phyloP scores from a whole-genome alignment of 2,113 vertebrate genomes.

The Mandrillus leucophaeus region DNA sequence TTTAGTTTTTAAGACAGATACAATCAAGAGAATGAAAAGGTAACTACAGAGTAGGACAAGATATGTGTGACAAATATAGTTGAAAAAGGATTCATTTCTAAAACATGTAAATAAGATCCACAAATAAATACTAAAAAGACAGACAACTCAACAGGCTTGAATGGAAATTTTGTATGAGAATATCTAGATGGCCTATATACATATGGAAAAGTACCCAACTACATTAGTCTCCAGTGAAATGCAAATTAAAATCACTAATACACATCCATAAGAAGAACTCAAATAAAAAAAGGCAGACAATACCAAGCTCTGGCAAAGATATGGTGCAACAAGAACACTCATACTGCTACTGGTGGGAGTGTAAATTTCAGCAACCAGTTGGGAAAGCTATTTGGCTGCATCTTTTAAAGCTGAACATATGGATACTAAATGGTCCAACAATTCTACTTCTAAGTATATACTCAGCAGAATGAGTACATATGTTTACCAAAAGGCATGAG shows the following conservation, averaged over 20 bases:
- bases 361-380: not conserved
- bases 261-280: not conserved
- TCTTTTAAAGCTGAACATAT: constrained; percentile 38
- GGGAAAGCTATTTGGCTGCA: not conserved
- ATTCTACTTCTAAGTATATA: not conserved
- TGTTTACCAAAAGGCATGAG: not conserved
- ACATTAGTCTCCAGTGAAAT: not conserved
- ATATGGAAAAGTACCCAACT: not conserved
- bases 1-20: not conserved
- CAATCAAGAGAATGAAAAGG: not conserved
- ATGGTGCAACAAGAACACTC: not conserved
- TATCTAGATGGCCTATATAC: not conserved
- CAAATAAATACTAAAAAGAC: not conserved
- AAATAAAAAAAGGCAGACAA: not conserved
- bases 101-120: not conserved
- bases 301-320: not conserved
- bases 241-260: constrained; percentile 1
- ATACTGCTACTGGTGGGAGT: not conserved
- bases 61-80: not conserved
- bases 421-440: not conserved
- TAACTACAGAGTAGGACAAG: not conserved
- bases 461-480: not conserved
- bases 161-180: not conserved
- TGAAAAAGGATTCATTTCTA: not conserved
- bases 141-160: not conserved